phyloP scores from a whole-genome alignment of 2,113 vertebrate species.

The Silurus asotus region DNA sequence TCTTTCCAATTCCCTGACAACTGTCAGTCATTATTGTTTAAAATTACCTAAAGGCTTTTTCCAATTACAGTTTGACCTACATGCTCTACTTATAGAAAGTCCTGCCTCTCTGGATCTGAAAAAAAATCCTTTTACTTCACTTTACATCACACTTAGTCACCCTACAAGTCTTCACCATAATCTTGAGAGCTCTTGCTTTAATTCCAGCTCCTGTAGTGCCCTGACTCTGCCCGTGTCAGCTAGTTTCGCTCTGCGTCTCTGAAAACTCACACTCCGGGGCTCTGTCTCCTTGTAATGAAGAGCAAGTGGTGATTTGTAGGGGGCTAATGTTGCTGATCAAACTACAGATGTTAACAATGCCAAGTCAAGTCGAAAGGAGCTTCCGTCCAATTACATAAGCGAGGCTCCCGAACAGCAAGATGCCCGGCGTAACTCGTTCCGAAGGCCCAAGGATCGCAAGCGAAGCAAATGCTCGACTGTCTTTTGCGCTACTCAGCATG shows the following conservation, averaged over 20 bases:
- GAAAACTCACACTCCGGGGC: slow-evolving; percentile 5
- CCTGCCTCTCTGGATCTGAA: not conserved
- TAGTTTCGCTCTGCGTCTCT: slow-evolving; percentile 16
- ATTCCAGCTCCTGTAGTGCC: slow-evolving; percentile 8
- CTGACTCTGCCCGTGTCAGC: slow-evolving; percentile 12
- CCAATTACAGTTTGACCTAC: not conserved
- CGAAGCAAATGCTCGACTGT: slow-evolving; percentile 48
- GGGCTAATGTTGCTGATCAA: slow-evolving; percentile 54
- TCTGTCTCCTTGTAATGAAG: slow-evolving; percentile 30
- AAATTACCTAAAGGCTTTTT: not conserved
- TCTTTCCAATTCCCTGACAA: not conserved
- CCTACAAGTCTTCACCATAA: not conserved
- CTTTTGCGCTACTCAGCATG: slow-evolving; percentile 50
- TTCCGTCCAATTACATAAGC: slow-evolving; percentile 44
- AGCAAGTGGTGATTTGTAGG: slow-evolving; percentile 47
- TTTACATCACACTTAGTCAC: not conserved
- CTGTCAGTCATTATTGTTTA: not conserved
- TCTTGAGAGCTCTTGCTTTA: slow-evolving; percentile 29
- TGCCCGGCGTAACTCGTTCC: slow-evolving; percentile 37
- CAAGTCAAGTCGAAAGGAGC: slow-evolving; percentile 35
- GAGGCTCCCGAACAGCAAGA: slow-evolving; percentile 53
- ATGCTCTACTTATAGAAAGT: not conserved
- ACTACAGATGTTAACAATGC: slow-evolving; percentile 47
- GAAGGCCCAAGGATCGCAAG: slow-evolving; percentile 50
- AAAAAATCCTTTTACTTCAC: not conserved